Evolutionary conservation across 2,113 vertebrate species (phyloP).

Genomic region (Mesembrinibis cayennensis): DNA sequence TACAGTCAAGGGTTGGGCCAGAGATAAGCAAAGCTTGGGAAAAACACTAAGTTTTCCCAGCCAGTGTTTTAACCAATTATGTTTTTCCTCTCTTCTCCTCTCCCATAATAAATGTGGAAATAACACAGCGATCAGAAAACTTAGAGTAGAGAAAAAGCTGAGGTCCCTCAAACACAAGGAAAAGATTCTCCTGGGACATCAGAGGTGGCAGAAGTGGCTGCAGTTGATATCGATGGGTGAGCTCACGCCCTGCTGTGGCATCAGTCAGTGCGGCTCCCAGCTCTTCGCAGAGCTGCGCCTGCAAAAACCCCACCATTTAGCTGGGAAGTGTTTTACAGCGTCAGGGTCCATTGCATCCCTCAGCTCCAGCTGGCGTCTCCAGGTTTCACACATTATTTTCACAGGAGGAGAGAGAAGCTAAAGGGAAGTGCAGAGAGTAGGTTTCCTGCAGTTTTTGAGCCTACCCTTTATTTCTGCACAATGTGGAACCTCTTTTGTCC

Average conservation of each 20-base stretch:
- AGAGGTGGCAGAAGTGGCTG: background rate
- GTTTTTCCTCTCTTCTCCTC: background rate
- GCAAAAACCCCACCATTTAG: background rate
- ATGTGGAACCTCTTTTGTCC: background rate
- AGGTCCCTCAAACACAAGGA: background rate
- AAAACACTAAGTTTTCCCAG: background rate
- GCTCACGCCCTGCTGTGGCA: background rate
- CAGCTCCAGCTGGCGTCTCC: background rate
- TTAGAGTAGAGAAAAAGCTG: background rate
- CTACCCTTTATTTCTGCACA: background rate
- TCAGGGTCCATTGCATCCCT: background rate
- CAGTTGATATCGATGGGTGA: background rate
- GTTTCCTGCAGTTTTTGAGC: background rate
- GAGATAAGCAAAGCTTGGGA: conserved; percentile 2
- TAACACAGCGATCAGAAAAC: background rate
- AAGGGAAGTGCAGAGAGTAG: background rate
- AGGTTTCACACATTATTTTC: conserved; percentile 10
- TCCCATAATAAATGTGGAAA: background rate
- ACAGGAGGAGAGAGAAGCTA: background rate
- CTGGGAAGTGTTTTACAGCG: background rate
- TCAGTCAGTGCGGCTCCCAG: background rate
- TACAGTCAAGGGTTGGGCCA: background rate
- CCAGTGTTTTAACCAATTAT: background rate
- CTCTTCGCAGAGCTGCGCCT: background rate
- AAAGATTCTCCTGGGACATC: background rate